phyloP scores from a whole-genome alignment of 1,140 invertebrate genomes.

The Brevipalpus yothersi region DNA sequence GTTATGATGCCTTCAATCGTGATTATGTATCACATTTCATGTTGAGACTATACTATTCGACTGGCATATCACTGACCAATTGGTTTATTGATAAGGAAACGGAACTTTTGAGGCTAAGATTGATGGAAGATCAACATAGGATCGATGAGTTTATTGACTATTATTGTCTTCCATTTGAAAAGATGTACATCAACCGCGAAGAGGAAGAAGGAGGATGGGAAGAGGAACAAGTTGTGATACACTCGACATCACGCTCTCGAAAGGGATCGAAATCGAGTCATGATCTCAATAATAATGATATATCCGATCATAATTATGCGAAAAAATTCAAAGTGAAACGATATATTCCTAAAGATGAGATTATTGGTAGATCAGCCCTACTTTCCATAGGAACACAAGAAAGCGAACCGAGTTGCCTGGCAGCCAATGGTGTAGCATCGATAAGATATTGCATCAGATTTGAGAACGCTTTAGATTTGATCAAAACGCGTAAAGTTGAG shows the following conservation, averaged over 20 bases:
- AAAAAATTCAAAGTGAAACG: no score
- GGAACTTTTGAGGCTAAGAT: constrained; percentile 67
- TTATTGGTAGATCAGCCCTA: no score
- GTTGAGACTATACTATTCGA: constrained; percentile 63
- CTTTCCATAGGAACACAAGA: no score
- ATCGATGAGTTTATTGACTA: no score
- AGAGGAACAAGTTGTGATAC: neutral
- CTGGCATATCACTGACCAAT: constrained; percentile 43
- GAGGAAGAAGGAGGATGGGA: neutral
- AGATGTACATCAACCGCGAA: no score
- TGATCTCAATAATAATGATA: no score
- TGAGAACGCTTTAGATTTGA: constrained; percentile 57
- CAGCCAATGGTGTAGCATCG: no score
- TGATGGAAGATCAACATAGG: constrained; percentile 21
- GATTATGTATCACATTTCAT: constrained; percentile 87
- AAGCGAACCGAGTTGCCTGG: no score
- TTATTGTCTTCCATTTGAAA: no score
- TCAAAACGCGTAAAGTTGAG: constrained; percentile 51
- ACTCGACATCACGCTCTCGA: constrained; percentile 30
- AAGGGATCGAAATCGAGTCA: no score
- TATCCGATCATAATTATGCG: no score
- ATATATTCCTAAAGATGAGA: no score
- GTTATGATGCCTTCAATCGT: constrained; percentile 12
- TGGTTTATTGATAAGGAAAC: constrained; percentile 77
- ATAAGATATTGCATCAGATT: constrained; percentile 24